phyloP scores from a whole-genome alignment of 2,113 vertebrate species.

The Arenaria interpres region DNA sequence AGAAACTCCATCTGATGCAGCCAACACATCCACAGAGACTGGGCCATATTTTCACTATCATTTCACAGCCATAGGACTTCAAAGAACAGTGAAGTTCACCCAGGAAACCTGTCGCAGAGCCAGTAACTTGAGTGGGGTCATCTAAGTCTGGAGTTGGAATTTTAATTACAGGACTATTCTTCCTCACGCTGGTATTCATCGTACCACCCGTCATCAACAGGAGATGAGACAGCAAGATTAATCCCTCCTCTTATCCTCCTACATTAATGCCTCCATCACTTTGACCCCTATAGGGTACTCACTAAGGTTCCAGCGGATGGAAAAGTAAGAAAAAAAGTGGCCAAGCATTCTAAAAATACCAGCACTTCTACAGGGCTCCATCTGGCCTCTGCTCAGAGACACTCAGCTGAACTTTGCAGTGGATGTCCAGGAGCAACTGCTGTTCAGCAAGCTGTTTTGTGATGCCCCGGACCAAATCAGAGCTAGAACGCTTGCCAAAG shows the following conservation, averaged over 20 bases:
- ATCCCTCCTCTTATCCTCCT: neutral
- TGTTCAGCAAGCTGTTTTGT: neutral
- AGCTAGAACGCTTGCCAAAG: neutral
- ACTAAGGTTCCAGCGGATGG: neutral
- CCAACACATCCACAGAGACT: neutral
- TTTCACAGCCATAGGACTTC: neutral
- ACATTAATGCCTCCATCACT: neutral
- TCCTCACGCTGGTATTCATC: neutral
- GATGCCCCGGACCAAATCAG: neutral
- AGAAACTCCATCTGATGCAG: neutral
- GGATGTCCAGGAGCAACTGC: neutral
- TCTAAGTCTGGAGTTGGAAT: neutral
- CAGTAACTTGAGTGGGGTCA: neutral
- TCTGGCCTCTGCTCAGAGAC: slow-evolving; percentile 46
- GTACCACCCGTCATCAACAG: neutral
- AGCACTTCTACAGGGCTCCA: neutral
- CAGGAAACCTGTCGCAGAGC: neutral
- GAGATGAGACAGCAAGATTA: neutral
- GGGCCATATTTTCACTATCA: neutral
- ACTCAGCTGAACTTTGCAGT: neutral
- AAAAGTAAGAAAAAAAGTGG: neutral
- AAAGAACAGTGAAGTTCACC: neutral
- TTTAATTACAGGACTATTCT: neutral
- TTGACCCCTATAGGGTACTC: neutral
- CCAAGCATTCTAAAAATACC: slow-evolving; percentile 52